Evolutionary conservation across 2,113 vertebrate genomes (phyloP).

Genomic region (Sinocyclocheilus anshuiensis): DNA sequence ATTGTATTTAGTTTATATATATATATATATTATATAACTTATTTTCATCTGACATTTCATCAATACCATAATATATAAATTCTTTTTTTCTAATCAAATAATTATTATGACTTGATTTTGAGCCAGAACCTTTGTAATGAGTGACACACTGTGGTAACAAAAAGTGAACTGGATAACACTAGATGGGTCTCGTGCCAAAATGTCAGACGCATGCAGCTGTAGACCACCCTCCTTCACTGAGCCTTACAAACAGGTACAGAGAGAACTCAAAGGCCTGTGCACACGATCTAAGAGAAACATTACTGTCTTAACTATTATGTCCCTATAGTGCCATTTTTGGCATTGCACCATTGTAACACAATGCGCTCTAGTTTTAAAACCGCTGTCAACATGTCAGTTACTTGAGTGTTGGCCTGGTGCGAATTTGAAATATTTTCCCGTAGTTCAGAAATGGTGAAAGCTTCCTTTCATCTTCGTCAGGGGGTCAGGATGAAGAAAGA

Average conservation of each 20-base stretch:
- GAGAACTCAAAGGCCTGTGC: slow-evolving; percentile 23
- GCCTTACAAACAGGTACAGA: neutral
- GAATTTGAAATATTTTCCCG: slow-evolving; percentile 63
- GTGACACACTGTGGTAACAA: neutral
- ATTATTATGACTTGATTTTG: neutral
- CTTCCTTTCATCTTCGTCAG: slow-evolving; percentile 64
- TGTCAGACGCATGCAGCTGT: slow-evolving; percentile 30
- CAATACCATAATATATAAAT: too few species aligned
- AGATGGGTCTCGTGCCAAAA: slow-evolving; percentile 23
- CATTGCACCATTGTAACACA: slow-evolving; percentile 28
- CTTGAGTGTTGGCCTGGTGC: slow-evolving; percentile 41
- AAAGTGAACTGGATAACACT: slow-evolving; percentile 18
- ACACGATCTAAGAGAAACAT: slow-evolving; percentile 15
- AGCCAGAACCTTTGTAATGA: slow-evolving; percentile 10
- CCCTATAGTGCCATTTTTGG: slow-evolving; percentile 19
- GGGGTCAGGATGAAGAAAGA: slow-evolving; percentile 64
- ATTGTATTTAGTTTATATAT: too few species aligned
- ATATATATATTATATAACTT: too few species aligned
- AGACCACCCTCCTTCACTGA: slow-evolving; percentile 27
- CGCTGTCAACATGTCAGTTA: slow-evolving; percentile 64
- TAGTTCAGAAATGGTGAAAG: slow-evolving; percentile 68
- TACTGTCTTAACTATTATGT: slow-evolving; percentile 23
- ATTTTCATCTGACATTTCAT: too few species aligned
- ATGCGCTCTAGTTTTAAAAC: slow-evolving; percentile 60
- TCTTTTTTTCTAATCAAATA: neutral